Evolutionary conservation across 2,113 vertebrate species (phyloP), one percentile per base, ranked within the genome.

Genomic region (Corvus cornix): DNA sequence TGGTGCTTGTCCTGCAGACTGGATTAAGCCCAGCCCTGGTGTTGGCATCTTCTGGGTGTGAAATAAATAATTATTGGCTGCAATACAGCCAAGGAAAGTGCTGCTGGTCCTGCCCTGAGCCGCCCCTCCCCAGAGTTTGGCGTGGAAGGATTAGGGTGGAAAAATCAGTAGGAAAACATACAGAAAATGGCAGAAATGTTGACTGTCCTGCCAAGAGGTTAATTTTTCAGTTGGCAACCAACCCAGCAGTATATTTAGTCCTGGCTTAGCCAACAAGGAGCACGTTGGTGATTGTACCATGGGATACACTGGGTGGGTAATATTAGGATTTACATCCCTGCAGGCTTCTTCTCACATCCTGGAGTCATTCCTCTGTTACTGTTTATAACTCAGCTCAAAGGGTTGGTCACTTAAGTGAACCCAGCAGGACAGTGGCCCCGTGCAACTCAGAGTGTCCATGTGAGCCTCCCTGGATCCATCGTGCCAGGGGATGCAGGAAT

Each of bases 221-320:
- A 7, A 44, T 77, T 93, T 78, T 93, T 74, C 64, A 70, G 30
- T n/a, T 58, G 76, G 33, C 17, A 44, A 37, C 46, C 11, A 21
- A 55, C 37, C 41, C 3, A 28, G n/a, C 14, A 11, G 8, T n/a
- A 1, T 37, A 9, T 90, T 95, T 37, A 72, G 35, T 37, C 3
- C 75, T 23, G 48, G 33, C 6, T 60, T 79, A 44, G 62, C 30
- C 44, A 56, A 27, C n/a, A 4, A 35, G 84, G 84, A 75, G 41
- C 2, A 0, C 13, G 2, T 24, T 26, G 28, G 68, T 23, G 7
- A 58, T 16, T 31, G 78, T 11, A 13, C 56, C 0, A 1, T 16
- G 46, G 78, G 62, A 16, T 41, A 12, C 5, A 2, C 58, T 16
- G 33, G 52, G 28, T 22, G 49, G 63, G 21, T 39, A 4, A 46